These are phyloP conservation scores for Onychostruthus taczanowskii DNA, from an alignment of 2,113 vertebrate species.

Conservation along the genomic window DNA sequence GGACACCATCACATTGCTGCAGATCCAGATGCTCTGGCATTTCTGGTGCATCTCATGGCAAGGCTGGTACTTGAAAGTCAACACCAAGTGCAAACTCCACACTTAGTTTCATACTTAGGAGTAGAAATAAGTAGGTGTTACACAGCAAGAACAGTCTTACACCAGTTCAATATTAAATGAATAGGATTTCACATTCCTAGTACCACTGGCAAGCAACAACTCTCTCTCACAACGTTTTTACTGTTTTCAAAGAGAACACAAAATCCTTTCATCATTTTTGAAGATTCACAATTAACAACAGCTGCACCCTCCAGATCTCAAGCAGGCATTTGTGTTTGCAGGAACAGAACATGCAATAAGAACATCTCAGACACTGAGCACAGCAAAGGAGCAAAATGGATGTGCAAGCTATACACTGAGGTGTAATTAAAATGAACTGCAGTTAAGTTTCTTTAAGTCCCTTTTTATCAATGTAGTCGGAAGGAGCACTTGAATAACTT, in stretches of 20 bases:
- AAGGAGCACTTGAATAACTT: not conserved
- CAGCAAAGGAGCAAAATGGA: not conserved
- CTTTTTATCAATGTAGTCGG: not conserved
- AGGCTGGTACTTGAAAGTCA: not conserved
- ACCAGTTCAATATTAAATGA: not conserved
- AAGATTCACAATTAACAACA: not conserved
- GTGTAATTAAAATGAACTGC: not conserved
- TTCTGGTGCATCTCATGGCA: not conserved
- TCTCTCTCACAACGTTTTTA: not conserved
- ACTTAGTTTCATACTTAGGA: not conserved
- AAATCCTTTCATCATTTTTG: not conserved
- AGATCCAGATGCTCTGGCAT: not conserved
- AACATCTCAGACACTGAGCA: not conserved
- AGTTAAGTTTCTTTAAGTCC: not conserved
- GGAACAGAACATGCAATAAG: not conserved
- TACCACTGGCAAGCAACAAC: not conserved
- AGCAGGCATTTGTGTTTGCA: not conserved
- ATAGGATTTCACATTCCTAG: not conserved
- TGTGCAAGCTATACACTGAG: accelerated
- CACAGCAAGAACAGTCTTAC: not conserved
- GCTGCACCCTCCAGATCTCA: not conserved
- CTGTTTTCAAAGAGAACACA: not conserved
- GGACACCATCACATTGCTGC: not conserved
- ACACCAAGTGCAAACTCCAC: not conserved
- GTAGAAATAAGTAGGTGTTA: not conserved